Conservation (phyloP, 2,113 vertebrate species). For the Atlantisia rogersi region DNA sequence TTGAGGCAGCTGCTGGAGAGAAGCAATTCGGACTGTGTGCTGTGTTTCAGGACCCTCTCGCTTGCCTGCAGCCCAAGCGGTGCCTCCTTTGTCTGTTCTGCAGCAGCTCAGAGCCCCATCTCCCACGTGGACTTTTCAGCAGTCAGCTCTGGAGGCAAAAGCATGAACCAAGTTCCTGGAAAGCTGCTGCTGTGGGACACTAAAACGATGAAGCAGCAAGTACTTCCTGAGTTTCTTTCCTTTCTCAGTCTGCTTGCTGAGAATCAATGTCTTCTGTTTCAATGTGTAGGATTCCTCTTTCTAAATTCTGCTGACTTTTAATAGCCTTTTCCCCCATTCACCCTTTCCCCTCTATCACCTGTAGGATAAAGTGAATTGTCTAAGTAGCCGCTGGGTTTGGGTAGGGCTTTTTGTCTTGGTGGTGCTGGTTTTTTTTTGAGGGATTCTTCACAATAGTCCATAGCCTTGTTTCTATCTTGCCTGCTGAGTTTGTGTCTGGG, state of each 20-base stretch:
- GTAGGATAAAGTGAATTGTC: not conserved
- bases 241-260: not conserved
- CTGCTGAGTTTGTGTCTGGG: not conserved
- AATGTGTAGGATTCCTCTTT: not conserved
- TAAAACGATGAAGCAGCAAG: conserved; percentile 97
- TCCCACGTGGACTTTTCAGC: conserved; percentile 57
- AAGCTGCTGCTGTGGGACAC: conserved; percentile 95
- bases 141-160: conserved; percentile 56
- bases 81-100: conserved; percentile 94
- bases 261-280: not conserved
- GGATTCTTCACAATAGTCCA: not conserved
- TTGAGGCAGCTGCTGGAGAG: not conserved
- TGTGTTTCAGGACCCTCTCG: conserved; percentile 88
- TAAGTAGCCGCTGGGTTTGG: not conserved
- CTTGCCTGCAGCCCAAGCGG: conserved; percentile 94
- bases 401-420: not conserved
- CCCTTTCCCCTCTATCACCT: not conserved
- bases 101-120: conserved; percentile 80
- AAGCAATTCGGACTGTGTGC: not conserved
- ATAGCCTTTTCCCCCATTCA: not conserved
- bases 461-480: not conserved
- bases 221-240: conserved; percentile 37
- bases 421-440: not conserved
- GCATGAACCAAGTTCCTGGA: conserved; percentile 81
- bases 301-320: not conserved